Base-by-base conservation (phyloP, 2,797 vertebrate genomes). In the Peromyscus eremicus region DNA sequence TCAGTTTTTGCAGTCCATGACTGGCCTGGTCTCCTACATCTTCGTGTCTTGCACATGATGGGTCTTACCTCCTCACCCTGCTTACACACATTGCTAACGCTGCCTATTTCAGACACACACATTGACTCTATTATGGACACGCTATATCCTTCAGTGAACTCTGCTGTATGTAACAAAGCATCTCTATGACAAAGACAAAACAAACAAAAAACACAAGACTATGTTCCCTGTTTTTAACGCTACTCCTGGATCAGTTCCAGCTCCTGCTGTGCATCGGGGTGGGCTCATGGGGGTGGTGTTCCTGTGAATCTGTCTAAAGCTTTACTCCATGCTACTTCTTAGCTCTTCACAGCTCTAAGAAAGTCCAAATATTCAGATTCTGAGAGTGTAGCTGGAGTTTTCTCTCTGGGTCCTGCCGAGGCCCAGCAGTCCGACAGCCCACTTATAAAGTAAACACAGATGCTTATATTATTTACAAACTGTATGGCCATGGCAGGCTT, bases 281-380 rank as follows among this genome's bases (percentile, higher is more conserved):
- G 0, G 79, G 2, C 5, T 34, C 32, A 13, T 6, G 21, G 3
- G 17, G n/a, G n/a, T 49, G n/a, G 43, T 64, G 37, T 37, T 79
- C 40, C 29, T 19, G 21, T 8, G 14, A 3, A 3, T 14, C 19
- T 90, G 3, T 19, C 0, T 5, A 5, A 62, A 82, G 32, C 43
- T 46, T 66, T 5, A 60, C 52, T 68, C 27, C 29, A 60, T 46
- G 73, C 76, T 75, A 70, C 19, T 71, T 1, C 12, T 71, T 73
- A 94, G 66, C 11, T 73, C 40, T 79, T 71, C 57, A 29, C 0
- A 89, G 14, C 37, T 83, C 57, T 29, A 87, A n/a, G 49, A 94
- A 82, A 75, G 10, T 25, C 29, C 43, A 83, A 37, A 85, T 75
- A 97, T 19, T 91, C 57, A 71, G 75, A 89, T 40, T 89, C 76